Percentiles rank a stretch among this genome's conserved stretches.
These are phyloP conservation scores for Alauda arvensis DNA, from an alignment of 2,797 vertebrate genomes.

Conservation along the genomic window DNA sequence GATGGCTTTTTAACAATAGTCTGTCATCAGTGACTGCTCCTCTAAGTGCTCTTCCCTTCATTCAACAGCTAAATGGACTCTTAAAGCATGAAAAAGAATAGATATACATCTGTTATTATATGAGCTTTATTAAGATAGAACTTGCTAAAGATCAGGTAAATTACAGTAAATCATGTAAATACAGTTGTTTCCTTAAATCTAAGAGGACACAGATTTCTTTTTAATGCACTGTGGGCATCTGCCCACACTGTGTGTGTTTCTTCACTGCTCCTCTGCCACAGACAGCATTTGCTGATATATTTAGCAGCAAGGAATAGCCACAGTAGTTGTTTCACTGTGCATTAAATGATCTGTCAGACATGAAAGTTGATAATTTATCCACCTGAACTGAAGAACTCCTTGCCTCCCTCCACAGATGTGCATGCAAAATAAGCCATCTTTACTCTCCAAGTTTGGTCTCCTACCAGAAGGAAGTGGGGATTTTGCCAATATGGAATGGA, in stretches of 20 bases:
- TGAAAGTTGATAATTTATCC: conserved; percentile 39
- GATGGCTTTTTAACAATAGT: conserved; percentile 67
- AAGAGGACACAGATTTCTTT: background rate
- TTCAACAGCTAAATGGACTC: conserved; percentile 64
- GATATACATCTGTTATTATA: conserved; percentile 36
- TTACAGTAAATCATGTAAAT: background rate
- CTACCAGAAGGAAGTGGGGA: background rate
- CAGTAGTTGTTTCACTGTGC: conserved; percentile 23
- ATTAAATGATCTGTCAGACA: conserved; percentile 41
- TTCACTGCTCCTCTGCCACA: background rate
- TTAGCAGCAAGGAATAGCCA: conserved; percentile 7
- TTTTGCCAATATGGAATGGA: conserved; percentile 25
- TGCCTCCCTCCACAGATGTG: conserved; percentile 8
- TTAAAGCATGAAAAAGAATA: conserved; percentile 47
- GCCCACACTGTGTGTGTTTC: background rate
- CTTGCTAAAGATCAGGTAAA: conserved; percentile 23
- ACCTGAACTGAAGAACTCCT: background rate
- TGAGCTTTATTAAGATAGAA: conserved; percentile 35
- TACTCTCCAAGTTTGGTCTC: background rate
- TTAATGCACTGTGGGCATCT: conserved; percentile 1
- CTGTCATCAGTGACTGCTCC: conserved; percentile 53
- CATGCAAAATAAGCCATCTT: background rate
- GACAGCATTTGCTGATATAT: background rate
- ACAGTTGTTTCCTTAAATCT: conserved; percentile 18
- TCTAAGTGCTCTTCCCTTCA: conserved; percentile 53